Base-by-base conservation (phyloP, 2,888 invertebrate species). In the Drosophila colorata region DNA sequence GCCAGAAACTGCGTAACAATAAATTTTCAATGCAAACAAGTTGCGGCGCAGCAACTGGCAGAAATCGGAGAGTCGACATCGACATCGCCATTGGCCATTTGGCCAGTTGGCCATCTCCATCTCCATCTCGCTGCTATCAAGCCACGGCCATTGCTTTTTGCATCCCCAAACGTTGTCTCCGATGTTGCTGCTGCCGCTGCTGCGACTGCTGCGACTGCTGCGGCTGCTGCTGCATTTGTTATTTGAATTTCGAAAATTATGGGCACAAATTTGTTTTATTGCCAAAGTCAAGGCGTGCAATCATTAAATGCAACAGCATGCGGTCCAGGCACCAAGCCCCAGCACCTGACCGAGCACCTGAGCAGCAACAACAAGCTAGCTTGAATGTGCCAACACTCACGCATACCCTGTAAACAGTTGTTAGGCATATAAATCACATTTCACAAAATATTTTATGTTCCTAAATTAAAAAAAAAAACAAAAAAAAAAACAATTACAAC, bases 261-360 rank as follows among this genome's bases (percentile, higher is more conserved):
- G 89, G 88, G 80, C 87, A 84, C 89, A 88, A 86, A 86, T 86
- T 86, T 86, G 89, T 86, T 86, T 86, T 88, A 86, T 88, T 86
- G 87, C 89, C 87, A 88, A 87, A 88, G 85, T 84, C 87, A 88
- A 86, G 89, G 88, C 89, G 87, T 88, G 87, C 87, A 86, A 87
- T 87, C 87, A 87, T 86, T 88, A 86, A 88, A 88, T 87, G 81
- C 89, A 86, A 84, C 88, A 86, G 88, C 88, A 87, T 86, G 85
- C 79, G 88, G 88, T 88, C 88, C 60, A 37, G 31, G 23, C 57
- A 37, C 55, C 69, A 40, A 58, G 58, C 69, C 55, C 44, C 61
- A 71, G 80, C 78, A 83, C 80, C 80, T 66, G 64, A 69, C 35
- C 1, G 33, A 59, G 51, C 58, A 75, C 51, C 76, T 66, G 59